phyloP scores from a whole-genome alignment of 1,140 invertebrate species.

The Cherax destructor region DNA sequence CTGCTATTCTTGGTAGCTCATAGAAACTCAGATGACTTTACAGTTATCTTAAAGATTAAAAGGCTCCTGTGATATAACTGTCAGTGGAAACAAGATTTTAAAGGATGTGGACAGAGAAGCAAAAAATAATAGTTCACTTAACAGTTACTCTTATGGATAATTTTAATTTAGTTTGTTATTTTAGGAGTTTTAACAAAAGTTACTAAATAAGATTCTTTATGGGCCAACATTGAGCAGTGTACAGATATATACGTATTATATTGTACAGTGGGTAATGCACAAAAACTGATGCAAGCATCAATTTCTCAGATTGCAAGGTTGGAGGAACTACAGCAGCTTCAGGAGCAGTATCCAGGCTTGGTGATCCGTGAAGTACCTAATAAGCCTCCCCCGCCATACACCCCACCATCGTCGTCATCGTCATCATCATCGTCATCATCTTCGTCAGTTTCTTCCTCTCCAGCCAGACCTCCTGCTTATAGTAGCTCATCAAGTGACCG shows the following conservation, averaged over 20 bases:
- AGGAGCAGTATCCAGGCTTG: conserved; percentile 77
- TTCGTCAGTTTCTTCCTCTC: conserved; percentile 18
- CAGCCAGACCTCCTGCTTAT: conserved; percentile 46
- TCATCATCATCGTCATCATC: conserved; percentile 21
- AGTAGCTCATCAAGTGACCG: neutral
- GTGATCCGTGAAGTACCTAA: conserved; percentile 83
- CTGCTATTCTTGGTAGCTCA: no score
- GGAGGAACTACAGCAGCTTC: conserved; percentile 78
- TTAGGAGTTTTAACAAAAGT: no score
- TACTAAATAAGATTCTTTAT: no score
- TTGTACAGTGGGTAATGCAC: no score
- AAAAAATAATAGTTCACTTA: no score
- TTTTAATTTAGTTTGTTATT: no score
- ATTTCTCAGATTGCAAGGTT: conserved; percentile 78
- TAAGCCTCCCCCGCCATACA: conserved; percentile 85
- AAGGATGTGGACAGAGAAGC: no score
- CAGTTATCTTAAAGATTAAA: neutral
- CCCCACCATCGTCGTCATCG: conserved; percentile 76
- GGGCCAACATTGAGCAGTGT: no score
- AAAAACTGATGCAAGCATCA: neutral
- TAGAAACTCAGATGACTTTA: neutral
- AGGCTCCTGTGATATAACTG: no score
- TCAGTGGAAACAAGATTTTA: no score
- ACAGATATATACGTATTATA: no score
- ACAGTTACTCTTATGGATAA: no score